A percentile compares a stretch with the other conserved stretches of the same genome.
These are phyloP conservation scores for Cygnus atratus DNA, from an alignment of 2,113 vertebrate genomes.

Conservation along the genomic window DNA sequence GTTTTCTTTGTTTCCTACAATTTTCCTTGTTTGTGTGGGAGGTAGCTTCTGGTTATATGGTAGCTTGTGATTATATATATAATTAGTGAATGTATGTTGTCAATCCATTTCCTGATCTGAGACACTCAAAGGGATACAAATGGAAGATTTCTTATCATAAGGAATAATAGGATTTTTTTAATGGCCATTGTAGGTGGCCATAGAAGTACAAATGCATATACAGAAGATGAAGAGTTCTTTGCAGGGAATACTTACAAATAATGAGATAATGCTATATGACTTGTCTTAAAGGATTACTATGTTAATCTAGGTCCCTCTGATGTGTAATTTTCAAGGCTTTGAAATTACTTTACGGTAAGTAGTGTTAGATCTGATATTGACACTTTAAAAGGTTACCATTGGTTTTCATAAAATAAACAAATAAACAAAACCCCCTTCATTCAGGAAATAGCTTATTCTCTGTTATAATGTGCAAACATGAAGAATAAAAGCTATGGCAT, in stretches of 20 bases:
- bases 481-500: not conserved
- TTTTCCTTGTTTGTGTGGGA: not conserved
- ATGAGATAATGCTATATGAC: not conserved
- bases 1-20: not conserved
- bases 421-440: not conserved
- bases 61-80: not conserved
- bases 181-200: not conserved
- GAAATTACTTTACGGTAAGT: not conserved
- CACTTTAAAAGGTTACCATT: not conserved
- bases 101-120: not conserved
- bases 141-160: not conserved
- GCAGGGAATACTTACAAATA: not conserved
- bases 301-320: not conserved
- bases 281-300: not conserved
- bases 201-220: not conserved
- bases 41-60: not conserved
- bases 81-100: not conserved
- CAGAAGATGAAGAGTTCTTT: not conserved
- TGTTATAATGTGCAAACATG: not conserved
- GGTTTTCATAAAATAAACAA: not conserved
- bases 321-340: not conserved
- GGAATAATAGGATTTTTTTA: not conserved
- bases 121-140: not conserved
- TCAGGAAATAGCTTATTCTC: not conserved
- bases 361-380: not conserved